phyloP scores from a whole-genome alignment of 2,113 vertebrate species.

The Nycticryphes semicollaris region DNA sequence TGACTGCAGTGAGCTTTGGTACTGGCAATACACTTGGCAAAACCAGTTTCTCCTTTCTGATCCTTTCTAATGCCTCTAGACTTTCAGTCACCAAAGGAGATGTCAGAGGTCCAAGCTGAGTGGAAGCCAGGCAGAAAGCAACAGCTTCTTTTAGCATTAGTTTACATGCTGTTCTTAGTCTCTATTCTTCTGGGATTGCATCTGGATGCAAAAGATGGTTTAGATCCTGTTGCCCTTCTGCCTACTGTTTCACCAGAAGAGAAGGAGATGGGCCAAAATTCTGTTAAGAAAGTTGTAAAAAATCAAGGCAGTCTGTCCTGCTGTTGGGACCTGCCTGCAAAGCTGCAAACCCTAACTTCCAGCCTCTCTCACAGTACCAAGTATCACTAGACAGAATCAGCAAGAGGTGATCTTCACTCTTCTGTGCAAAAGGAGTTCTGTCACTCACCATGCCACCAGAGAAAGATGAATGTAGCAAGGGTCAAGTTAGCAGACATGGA shows the following conservation, averaged over 20 bases:
- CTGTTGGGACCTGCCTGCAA: neutral
- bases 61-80: neutral
- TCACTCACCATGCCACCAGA: neutral
- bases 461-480: neutral
- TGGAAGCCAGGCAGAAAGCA: neutral
- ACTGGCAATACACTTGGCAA: neutral
- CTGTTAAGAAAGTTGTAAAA: neutral
- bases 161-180: neutral
- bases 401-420: neutral
- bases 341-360: neutral
- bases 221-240: neutral
- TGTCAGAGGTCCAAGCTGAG: neutral
- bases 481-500: neutral
- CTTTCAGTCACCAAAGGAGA: neutral
- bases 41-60: neutral
- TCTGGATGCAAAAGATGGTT: neutral
- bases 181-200: neutral
- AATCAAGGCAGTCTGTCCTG: neutral
- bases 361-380: neutral
- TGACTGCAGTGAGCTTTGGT: neutral
- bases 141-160: neutral
- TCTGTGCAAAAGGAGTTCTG: neutral
- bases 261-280: neutral
- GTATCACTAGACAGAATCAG: neutral
- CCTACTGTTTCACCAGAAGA: neutral